These are phyloP conservation scores for Drosophila eugracilis DNA, from an alignment of 1,140 invertebrate species.

Conservation along the genomic window DNA sequence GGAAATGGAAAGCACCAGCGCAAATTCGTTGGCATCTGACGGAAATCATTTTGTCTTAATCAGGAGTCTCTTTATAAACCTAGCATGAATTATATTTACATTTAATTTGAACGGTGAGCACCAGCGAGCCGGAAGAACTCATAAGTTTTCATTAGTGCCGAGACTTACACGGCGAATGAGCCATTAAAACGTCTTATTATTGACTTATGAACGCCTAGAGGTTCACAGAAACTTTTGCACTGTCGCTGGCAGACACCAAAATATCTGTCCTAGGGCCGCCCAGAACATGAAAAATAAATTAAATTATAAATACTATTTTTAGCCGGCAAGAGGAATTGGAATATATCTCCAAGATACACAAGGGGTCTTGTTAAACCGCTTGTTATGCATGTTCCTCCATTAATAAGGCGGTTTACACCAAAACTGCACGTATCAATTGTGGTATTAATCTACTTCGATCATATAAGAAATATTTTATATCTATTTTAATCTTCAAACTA, in stretches of 20 bases:
- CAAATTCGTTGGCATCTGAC: background rate
- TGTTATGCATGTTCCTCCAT: background rate
- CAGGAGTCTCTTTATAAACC: slow-evolving; percentile 12
- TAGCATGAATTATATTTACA: slow-evolving; percentile 54
- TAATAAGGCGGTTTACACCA: too few species aligned
- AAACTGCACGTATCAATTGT: too few species aligned
- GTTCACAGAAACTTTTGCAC: slow-evolving; percentile 1
- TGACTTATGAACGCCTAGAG: slow-evolving; percentile 71
- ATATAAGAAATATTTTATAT: too few species aligned
- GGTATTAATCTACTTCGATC: too few species aligned
- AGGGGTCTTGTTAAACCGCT: slow-evolving; percentile 1
- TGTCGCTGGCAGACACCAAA: slow-evolving; percentile 31
- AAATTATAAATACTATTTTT: slow-evolving; percentile 76
- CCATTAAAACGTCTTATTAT: slow-evolving; percentile 80
- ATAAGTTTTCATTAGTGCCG: slow-evolving; percentile 76
- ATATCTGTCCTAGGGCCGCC: slow-evolving; percentile 49
- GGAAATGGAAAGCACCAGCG: background rate
- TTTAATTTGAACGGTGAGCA: slow-evolving; percentile 33
- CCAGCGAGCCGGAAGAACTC: slow-evolving; percentile 35
- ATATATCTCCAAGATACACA: background rate
- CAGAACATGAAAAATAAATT: slow-evolving; percentile 60
- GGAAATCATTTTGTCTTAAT: slow-evolving; percentile 19
- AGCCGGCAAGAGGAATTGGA: slow-evolving; percentile 20
- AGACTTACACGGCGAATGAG: slow-evolving; percentile 36
- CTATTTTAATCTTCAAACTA: too few species aligned